Conservation (phyloP, 35 echinoderm and acorn worm species). For the Apostichopus californicus region DNA sequence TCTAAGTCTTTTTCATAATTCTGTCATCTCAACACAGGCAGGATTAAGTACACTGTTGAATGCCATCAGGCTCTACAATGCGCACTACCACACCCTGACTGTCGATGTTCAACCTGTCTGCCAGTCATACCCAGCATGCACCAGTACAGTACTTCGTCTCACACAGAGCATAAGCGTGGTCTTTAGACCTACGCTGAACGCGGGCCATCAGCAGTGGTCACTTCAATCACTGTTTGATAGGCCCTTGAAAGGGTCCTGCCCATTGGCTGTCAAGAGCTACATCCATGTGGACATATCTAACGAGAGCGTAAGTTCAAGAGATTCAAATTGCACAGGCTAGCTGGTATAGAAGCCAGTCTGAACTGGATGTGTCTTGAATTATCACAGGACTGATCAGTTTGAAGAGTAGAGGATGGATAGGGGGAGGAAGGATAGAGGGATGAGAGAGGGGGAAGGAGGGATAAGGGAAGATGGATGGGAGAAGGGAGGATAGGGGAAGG, state of each 20-base stretch:
- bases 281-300: conserved; percentile 79
- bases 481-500: too few relatives aligned
- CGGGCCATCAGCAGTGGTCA: conserved; percentile 57
- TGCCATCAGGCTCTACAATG: conserved; percentile 92
- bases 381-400: too few relatives aligned
- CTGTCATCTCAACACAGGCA: conserved; percentile 56
- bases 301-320: conserved; percentile 67
- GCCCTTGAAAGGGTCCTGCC: conserved; percentile 61
- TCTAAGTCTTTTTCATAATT: background rate
- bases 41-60: conserved; percentile 87
- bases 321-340: too few relatives aligned
- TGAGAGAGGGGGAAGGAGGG: too few relatives aligned
- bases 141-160: conserved; percentile 68
- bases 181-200: conserved; percentile 65
- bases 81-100: conserved; percentile 93
- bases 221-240: conserved; percentile 70
- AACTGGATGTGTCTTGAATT: too few relatives aligned
- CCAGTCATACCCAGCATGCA: conserved; percentile 62
- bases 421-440: too few relatives aligned
- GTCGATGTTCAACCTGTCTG: conserved; percentile 87
- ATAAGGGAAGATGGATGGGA: too few relatives aligned
- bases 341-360: too few relatives aligned
- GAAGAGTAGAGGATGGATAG: too few relatives aligned
- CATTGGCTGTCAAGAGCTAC: conserved; percentile 71
- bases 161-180: conserved; percentile 82